Conservation (phyloP, 2,888 invertebrate species). For the Lymantria dispar region DNA sequence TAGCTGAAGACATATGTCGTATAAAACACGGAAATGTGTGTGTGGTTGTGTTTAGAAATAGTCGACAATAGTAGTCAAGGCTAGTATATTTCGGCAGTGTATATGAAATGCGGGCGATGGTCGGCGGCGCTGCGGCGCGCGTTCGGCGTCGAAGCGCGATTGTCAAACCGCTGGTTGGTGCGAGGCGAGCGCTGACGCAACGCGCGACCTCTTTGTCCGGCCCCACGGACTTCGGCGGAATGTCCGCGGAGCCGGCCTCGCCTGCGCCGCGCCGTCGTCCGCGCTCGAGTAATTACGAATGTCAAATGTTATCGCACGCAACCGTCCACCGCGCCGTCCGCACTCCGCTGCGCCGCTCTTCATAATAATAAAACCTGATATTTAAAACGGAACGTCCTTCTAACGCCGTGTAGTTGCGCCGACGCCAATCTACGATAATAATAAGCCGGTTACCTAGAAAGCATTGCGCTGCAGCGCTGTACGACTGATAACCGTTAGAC, state of each 20-base stretch:
- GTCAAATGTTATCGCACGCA: conserved; percentile 83
- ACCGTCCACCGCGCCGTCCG: conserved; percentile 79
- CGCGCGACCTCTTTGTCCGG: conserved; percentile 78
- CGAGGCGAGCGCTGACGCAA: conserved; percentile 65
- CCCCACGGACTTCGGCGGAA: conserved; percentile 64
- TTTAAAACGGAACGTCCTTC: conserved; percentile 83
- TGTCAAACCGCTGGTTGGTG: conserved; percentile 42
- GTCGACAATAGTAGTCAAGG: conserved; percentile 62
- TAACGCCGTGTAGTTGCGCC: conserved; percentile 83
- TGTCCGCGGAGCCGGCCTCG: conserved; percentile 63
- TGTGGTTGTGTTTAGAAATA: conserved; percentile 52
- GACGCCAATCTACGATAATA: conserved; percentile 83
- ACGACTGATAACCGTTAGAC: conserved; percentile 42
- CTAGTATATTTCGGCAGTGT: conserved; percentile 62
- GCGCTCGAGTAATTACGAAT: conserved; percentile 81
- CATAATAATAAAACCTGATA: conserved; percentile 83
- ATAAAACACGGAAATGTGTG: conserved; percentile 51
- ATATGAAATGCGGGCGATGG: conserved; percentile 50
- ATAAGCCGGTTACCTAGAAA: conserved; percentile 74
- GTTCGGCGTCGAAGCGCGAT: conserved; percentile 33
- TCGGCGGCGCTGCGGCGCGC: conserved; percentile 23
- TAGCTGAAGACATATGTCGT: conserved; percentile 24
- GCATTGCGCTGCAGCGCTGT: conserved; percentile 67
- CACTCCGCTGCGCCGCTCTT: conserved; percentile 81
- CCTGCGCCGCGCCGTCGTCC: conserved; percentile 51